Conservation (phyloP, 2,888 invertebrate genomes). For the Frankliniella intonsa region DNA sequence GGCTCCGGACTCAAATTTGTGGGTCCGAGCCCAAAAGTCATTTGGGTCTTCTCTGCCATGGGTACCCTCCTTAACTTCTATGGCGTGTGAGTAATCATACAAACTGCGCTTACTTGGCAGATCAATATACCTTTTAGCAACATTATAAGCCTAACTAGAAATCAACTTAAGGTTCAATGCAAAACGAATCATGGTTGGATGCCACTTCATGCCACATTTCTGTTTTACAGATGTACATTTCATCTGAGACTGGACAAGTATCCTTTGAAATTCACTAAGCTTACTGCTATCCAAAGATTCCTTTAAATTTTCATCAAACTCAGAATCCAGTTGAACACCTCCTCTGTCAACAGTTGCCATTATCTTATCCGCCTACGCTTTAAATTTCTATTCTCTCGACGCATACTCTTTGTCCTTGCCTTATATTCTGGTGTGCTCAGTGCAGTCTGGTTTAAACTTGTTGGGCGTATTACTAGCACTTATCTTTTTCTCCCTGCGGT, state of each 20-base stretch:
- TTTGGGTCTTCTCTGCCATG: too few relatives aligned
- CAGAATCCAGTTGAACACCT: background rate
- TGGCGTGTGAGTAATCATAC: background rate
- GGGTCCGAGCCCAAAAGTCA: too few relatives aligned
- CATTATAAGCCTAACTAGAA: background rate
- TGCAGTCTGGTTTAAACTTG: background rate
- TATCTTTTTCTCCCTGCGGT: background rate
- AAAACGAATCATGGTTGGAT: constrained; percentile 29
- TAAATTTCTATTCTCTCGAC: background rate
- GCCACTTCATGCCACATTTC: constrained; percentile 27
- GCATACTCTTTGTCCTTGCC: background rate
- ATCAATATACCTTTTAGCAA: background rate
- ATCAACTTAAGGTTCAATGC: constrained; percentile 4
- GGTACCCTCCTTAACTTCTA: background rate
- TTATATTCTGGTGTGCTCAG: background rate
- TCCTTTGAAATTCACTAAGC: background rate
- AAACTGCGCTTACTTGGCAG: background rate
- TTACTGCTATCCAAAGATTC: background rate
- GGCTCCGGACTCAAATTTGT: too few relatives aligned
- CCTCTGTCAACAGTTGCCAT: background rate
- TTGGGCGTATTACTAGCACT: background rate
- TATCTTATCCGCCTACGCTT: background rate
- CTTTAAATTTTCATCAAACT: background rate
- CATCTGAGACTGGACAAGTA: constrained; percentile 33
- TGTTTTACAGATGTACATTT: background rate